These are phyloP conservation scores for Meganola albula DNA, from an alignment of 2,888 invertebrate species.

Conservation along the genomic window DNA sequence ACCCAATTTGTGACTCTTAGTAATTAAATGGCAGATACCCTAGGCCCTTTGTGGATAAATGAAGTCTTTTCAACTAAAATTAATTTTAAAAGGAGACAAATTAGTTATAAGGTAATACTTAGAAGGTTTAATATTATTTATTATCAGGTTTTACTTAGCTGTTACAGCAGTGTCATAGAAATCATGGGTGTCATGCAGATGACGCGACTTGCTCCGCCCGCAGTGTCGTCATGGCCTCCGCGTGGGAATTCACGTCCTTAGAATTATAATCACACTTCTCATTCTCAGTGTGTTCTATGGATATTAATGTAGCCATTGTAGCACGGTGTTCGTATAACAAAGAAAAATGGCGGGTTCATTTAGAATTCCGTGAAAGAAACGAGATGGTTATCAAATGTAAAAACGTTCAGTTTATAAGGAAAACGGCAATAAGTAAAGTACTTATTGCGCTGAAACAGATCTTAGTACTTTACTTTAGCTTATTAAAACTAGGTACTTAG, in stretches of 20 bases:
- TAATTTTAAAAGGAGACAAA: no score
- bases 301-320: slow-evolving; percentile 33
- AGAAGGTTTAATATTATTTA: no score
- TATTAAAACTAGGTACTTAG: slow-evolving; percentile 8
- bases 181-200: no score
- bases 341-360: slow-evolving; percentile 31
- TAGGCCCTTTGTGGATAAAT: no score
- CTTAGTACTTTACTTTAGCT: slow-evolving; percentile 16
- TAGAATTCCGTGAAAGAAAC: slow-evolving; percentile 28
- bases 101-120: no score
- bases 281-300: slow-evolving; percentile 39
- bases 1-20: no score
- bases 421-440: slow-evolving; percentile 27
- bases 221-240: slow-evolving; percentile 36
- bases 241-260: slow-evolving; percentile 55
- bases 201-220: slow-evolving; percentile 5
- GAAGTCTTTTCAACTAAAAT: no score
- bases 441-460: slow-evolving; percentile 17
- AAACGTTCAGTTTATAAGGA: slow-evolving; percentile 31
- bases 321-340: slow-evolving; percentile 34
- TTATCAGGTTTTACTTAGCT: no score
- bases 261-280: slow-evolving; percentile 50
- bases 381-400: slow-evolving; percentile 31
- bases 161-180: no score
- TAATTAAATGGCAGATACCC: no score